phyloP scores from a whole-genome alignment of 2,888 invertebrate species.

The Achlya flavicornis region DNA sequence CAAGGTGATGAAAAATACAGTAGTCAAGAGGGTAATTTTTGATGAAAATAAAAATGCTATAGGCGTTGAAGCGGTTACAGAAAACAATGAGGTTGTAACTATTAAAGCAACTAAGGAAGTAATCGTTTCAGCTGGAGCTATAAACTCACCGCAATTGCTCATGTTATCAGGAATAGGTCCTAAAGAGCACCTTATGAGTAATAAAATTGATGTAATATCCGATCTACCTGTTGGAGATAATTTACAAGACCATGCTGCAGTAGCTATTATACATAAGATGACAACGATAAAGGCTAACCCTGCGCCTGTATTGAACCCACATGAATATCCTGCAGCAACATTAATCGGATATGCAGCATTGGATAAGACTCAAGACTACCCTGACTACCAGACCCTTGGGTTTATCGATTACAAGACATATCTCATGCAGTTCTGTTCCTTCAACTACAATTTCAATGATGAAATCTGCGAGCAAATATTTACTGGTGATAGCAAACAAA shows the following conservation, averaged over 20 bases:
- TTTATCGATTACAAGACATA: constrained; percentile 23
- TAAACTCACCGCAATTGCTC: constrained; percentile 50
- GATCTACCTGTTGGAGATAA: constrained; percentile 55
- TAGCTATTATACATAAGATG: constrained; percentile 23
- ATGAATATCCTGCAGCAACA: constrained; percentile 22
- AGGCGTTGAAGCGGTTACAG: constrained; percentile 37
- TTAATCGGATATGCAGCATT: constrained; percentile 33
- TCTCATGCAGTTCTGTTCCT: constrained; percentile 24
- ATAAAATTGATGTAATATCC: constrained; percentile 39
- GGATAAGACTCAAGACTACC: constrained; percentile 28
- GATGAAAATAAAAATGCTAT: constrained; percentile 45
- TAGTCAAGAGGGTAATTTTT: constrained; percentile 46
- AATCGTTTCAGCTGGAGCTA: constrained; percentile 50
- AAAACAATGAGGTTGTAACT: constrained; percentile 27
- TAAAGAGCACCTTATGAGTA: constrained; percentile 37
- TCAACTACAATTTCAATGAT: constrained; percentile 24
- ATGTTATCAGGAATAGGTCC: constrained; percentile 60
- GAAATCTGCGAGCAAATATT: constrained; percentile 13
- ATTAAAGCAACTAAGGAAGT: constrained; percentile 46
- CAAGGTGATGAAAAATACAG: constrained; percentile 42
- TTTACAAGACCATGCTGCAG: constrained; percentile 42
- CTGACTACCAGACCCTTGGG: constrained; percentile 34
- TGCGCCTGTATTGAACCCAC: constrained; percentile 20
- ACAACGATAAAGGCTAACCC: constrained; percentile 18
- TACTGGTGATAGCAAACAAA: constrained; percentile 11